Conservation (phyloP, 1,140 invertebrate genomes). For the Psix sp. region DNA sequence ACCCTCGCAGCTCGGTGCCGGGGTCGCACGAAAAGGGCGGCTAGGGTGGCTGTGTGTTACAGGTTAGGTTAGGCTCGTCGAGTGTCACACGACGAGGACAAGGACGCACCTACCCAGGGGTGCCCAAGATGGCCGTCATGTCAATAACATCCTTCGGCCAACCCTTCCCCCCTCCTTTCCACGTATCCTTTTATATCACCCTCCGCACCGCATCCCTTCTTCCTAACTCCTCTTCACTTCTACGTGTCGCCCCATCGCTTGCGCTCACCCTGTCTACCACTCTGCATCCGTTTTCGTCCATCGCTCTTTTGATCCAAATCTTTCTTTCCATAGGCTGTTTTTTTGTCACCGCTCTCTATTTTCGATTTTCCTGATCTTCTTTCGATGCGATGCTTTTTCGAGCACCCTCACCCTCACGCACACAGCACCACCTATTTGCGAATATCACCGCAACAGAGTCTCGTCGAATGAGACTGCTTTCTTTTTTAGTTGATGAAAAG, state of each 20-base stretch:
- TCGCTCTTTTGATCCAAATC: slow-evolving; percentile 20
- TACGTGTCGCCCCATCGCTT: slow-evolving; percentile 22
- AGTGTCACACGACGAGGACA: slow-evolving; percentile 76
- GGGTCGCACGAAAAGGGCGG: slow-evolving; percentile 70
- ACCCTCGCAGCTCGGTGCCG: slow-evolving; percentile 64
- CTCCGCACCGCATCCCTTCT: too few species aligned
- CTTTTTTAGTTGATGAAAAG: too few species aligned
- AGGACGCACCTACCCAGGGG: slow-evolving; percentile 71
- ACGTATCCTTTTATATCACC: slow-evolving; percentile 62
- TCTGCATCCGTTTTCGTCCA: not conserved
- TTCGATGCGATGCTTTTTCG: too few species aligned
- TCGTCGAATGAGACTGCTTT: too few species aligned
- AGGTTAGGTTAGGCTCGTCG: slow-evolving; percentile 65
- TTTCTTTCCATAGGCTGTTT: too few species aligned
- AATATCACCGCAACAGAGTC: too few species aligned
- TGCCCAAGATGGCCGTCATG: slow-evolving; percentile 79
- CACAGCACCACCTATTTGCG: too few species aligned
- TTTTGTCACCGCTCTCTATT: too few species aligned
- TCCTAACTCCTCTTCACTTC: slow-evolving; percentile 7
- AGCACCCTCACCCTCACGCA: too few species aligned
- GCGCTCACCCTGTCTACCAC: not conserved
- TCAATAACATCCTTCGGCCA: slow-evolving; percentile 78
- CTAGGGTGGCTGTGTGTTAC: slow-evolving; percentile 63
- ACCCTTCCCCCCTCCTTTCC: slow-evolving; percentile 66
- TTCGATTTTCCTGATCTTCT: too few species aligned